Evolutionary conservation across 1,140 invertebrate genomes (phyloP).

Genomic region (Megalonaias nervosa): DNA sequence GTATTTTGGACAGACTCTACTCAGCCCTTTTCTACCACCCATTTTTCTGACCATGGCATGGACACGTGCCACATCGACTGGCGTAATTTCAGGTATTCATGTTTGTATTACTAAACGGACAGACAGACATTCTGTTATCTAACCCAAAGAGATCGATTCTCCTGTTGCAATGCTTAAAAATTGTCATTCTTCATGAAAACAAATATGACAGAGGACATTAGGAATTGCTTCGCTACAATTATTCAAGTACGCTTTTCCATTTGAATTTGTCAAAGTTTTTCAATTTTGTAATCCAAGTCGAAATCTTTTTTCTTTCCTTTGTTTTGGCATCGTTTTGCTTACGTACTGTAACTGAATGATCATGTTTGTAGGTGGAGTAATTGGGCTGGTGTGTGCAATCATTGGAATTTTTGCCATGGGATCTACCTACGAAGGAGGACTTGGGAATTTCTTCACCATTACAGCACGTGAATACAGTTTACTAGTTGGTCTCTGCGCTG

Average conservation of each 20-base stretch:
- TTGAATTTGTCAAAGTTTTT: conserved; percentile 30
- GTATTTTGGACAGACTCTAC: conserved; percentile 2
- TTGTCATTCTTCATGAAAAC: too few relatives aligned
- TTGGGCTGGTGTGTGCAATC: conserved; percentile 35
- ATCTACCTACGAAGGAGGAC: conserved; percentile 38
- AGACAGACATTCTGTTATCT: too few relatives aligned
- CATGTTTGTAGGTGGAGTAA: conserved; percentile 35
- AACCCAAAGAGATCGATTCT: too few relatives aligned
- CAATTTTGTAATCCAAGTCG: conserved; percentile 58
- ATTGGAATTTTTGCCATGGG: conserved; percentile 38
- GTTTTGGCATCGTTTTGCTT: not conserved
- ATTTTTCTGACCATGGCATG: conserved; percentile 51
- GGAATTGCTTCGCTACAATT: too few relatives aligned
- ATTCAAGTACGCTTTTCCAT: too few relatives aligned
- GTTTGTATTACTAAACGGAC: too few relatives aligned
- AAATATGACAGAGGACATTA: too few relatives aligned
- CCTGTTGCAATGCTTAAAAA: too few relatives aligned
- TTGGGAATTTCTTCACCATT: conserved; percentile 33
- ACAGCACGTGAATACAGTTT: conserved; percentile 35
- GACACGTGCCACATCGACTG: conserved; percentile 41
- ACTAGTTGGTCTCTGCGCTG: conserved; percentile 15
- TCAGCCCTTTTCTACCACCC: conserved; percentile 37
- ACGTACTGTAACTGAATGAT: not conserved
- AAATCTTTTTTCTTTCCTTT: not conserved
- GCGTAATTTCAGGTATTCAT: conserved; percentile 43